Base-by-base conservation (phyloP, 2,113 vertebrate species). In the Lagopus muta region DNA sequence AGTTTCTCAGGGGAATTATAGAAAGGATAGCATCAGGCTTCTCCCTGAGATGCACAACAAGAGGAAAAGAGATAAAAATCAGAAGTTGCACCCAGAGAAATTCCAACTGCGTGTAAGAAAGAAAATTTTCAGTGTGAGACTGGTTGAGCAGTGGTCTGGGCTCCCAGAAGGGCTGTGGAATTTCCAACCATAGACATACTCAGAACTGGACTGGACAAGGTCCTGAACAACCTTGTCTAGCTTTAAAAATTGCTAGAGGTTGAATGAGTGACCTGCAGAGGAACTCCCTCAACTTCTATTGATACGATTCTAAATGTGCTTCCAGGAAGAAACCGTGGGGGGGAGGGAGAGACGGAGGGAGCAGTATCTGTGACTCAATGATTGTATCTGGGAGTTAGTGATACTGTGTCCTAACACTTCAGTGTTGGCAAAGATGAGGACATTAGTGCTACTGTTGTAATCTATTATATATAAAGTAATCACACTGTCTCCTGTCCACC, bases 401-500 rank as follows among this genome's bases (percentile, higher is more conserved):
- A 19, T 82, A 58, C 8, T n/a, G 1, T 38, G 28, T 74, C 61
- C 76, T 77, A 84, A 27, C 75, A 40, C 54, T 90, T 60, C 70
- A 61, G n/a, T 43, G n/a, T 72, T 93, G 43, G 65, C n/a, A 70
- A 84, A 36, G 65, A 24, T 92, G 73, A 58, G 61, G 61, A 42
- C 67, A 82, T 88, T 78, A 73, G 43, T 43, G 36, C 25, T 92
- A 20, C 80, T 50, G 22, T 86, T 88, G 65, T 94, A 85, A 81
- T 40, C 38, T 90, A 81, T 81, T 72, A 82, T 92, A 90, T 70
- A 91, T 95, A 92, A 82, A 57, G 80, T 86, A 95, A 89, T 92
- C 58, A 54, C 55, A 57, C 74, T 36, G 14, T 86, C 48, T 93
- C 79, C 77, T 88, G 72, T 78, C 65, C 10, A 5, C 79, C 50